Evolutionary conservation across 2,888 invertebrate genomes (phyloP).

Genomic region (Scaptomyza reducta): DNA sequence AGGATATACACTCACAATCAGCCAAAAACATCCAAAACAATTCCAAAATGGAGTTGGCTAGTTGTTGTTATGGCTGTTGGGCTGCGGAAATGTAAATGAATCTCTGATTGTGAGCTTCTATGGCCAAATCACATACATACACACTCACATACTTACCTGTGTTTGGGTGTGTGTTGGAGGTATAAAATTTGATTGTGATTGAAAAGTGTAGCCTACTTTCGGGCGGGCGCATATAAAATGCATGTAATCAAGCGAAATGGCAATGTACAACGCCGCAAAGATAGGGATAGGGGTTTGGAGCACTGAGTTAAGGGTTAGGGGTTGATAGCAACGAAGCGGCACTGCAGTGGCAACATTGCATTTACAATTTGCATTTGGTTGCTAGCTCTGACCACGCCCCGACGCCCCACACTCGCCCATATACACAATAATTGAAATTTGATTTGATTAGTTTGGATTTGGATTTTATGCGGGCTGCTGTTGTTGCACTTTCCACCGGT

Average conservation of each 20-base stretch:
- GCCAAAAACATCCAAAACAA: constrained; percentile 35
- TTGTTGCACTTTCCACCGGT: constrained; percentile 3
- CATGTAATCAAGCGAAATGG: constrained; percentile 77
- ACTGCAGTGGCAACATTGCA: constrained; percentile 36
- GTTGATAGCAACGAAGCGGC: not conserved
- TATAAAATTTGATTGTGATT: constrained; percentile 79
- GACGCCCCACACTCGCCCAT: constrained; percentile 12
- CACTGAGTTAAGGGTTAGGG: constrained; percentile 7
- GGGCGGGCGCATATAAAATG: constrained; percentile 74
- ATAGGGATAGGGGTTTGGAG: constrained; percentile 14
- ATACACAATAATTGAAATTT: constrained; percentile 74
- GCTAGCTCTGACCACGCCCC: constrained; percentile 31
- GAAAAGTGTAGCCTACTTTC: constrained; percentile 80
- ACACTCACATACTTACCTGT: constrained; percentile 15
- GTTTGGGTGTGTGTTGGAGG: constrained; percentile 23
- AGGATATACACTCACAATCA: constrained; percentile 23
- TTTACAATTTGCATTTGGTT: constrained; percentile 43
- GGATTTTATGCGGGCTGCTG: constrained; percentile 43
- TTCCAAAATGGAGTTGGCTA: constrained; percentile 28
- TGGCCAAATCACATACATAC: constrained; percentile 35
- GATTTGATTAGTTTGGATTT: constrained; percentile 73
- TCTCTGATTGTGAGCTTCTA: constrained; percentile 58
- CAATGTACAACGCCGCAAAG: constrained; percentile 40
- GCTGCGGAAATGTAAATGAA: constrained; percentile 68
- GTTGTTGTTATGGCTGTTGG: constrained; percentile 39